Base-by-base conservation (phyloP, 2,113 vertebrate species). In the Anseranas semipalmata region DNA sequence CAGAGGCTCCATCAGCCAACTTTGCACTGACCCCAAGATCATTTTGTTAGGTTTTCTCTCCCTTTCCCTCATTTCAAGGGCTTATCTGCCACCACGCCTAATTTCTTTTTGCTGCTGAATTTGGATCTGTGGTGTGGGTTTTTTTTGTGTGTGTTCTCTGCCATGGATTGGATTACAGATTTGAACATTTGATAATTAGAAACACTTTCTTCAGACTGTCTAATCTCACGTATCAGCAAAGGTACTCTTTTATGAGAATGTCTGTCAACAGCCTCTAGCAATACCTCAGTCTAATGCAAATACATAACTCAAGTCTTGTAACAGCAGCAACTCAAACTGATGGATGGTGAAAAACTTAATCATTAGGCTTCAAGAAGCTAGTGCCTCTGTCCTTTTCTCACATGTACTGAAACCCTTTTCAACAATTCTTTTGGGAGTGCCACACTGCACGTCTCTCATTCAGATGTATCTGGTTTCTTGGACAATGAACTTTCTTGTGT, bases 401-500 rank as follows among this genome's bases (percentile, higher is more conserved):
- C 39, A 32, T 39, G n/a, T n/a, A 90, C 85, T 75, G 73, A 89
- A 89, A 76, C 59, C 55, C 66, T 71, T 95, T 95, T 95, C 93
- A 92, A 60, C 67, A 63, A 32, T 55, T 95, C 94, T 75, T 72
- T 83, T 39, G 77, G 71, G 94, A 97, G 35, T 11, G 45, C 74
- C 77, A 91, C 52, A 78, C 88, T 90, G 58, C 78, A 68, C 1
- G 70, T 79, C 72, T 91, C 72, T 91, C 92, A 92, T 96, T 97
- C 95, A 97, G 52, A 56, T 4, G 4, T 93, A 97, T 98, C 96
- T 76, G 52, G 89, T 98, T 98, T 93, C 97, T 66, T 65, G 74
- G 85, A 98, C 98, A 98, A 98, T 93, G 93, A 90, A 89, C 77
- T 75, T 92, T 85, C 82, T 98, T 98, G 97, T 98, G 79, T 94